Percentiles rank a stretch among this genome's conserved stretches.
phyloP scores from a whole-genome alignment of 1,140 invertebrate genomes.

The Drosophila eugracilis region DNA sequence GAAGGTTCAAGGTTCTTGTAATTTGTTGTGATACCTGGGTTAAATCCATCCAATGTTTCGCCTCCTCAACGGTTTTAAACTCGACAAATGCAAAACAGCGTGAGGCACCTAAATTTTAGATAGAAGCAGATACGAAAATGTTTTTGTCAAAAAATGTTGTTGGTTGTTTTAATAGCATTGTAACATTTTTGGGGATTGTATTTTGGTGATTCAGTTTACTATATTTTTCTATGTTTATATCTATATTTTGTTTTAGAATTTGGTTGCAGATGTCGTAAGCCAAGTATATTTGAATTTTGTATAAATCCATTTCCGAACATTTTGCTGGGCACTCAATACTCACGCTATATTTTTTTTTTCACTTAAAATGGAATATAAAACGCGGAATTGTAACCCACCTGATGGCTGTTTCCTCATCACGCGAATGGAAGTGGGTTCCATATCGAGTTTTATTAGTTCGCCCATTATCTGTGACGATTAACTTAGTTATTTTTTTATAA shows the following conservation, averaged over 20 bases:
- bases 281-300: constrained; percentile 34
- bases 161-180: constrained; percentile 65
- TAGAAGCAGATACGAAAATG: constrained; percentile 86
- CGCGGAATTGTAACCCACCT: constrained; percentile 87
- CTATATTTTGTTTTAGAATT: constrained; percentile 17
- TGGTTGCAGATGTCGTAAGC: constrained; percentile 30
- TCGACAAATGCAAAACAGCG: constrained; percentile 98
- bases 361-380: constrained; percentile 2
- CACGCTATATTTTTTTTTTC: constrained; percentile 13
- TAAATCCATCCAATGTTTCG: constrained; percentile 95
- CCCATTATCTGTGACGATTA: constrained; percentile 61
- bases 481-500: background rate
- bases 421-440: constrained; percentile 92
- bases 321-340: constrained; percentile 44
- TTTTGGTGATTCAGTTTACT: constrained; percentile 22
- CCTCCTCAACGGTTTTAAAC: constrained; percentile 95
- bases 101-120: constrained; percentile 90
- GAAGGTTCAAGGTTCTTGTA: constrained; percentile 35
- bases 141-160: constrained; percentile 81
- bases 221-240: constrained; percentile 1
- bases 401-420: constrained; percentile 94
- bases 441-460: constrained; percentile 89
- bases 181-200: constrained; percentile 62
- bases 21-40: constrained; percentile 91
- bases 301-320: constrained; percentile 21